Evolutionary conservation across 2,888 invertebrate species (phyloP).

Genomic region (Sylvicola fuscatus): DNA sequence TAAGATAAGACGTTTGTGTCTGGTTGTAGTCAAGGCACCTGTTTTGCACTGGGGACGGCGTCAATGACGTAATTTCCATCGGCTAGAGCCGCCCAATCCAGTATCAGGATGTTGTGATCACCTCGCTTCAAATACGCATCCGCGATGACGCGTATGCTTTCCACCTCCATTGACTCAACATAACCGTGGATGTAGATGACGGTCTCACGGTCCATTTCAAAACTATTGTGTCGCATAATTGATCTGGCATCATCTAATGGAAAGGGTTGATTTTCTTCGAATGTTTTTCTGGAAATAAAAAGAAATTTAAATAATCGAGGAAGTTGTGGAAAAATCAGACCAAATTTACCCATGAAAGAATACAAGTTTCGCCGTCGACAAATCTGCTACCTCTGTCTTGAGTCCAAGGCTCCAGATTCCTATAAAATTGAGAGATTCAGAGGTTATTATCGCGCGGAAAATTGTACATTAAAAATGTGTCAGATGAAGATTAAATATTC

Average conservation of each 20-base stretch:
- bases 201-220: slow-evolving; percentile 27
- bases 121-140: slow-evolving; percentile 19
- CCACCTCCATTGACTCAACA: slow-evolving; percentile 32
- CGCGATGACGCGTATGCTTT: slow-evolving; percentile 30
- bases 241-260: slow-evolving; percentile 14
- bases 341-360: slow-evolving; percentile 5
- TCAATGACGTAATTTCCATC: slow-evolving; percentile 23
- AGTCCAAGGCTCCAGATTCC: no score
- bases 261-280: slow-evolving; percentile 15
- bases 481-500: no score
- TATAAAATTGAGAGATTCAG: no score
- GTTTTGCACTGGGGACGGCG: slow-evolving; percentile 20
- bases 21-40: no score
- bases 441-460: no score
- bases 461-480: no score
- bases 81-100: slow-evolving; percentile 23
- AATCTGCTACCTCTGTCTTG: not conserved
- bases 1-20: not conserved
- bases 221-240: slow-evolving; percentile 14
- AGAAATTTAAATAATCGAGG: not conserved
- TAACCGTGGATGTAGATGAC: slow-evolving; percentile 38
- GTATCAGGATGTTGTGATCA: slow-evolving; percentile 19
- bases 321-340: not conserved
- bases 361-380: slow-evolving; percentile 4
- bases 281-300: slow-evolving; percentile 13